Conservation (phyloP, 1,140 invertebrate genomes). For the Aphis craccivora region DNA sequence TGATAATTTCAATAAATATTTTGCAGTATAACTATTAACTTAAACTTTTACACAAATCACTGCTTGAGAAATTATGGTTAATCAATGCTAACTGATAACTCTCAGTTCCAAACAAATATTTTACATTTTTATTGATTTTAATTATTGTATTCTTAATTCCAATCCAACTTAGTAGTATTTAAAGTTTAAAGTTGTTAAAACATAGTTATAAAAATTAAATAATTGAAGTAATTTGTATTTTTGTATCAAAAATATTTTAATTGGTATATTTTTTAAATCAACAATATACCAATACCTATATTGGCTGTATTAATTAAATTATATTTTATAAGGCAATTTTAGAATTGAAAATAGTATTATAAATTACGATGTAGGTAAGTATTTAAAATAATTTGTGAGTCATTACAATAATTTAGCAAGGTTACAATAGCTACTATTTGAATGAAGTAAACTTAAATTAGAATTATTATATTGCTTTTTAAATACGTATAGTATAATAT, state of each 20-base stretch:
- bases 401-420: not conserved
- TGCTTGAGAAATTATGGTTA: not conserved
- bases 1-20: not conserved
- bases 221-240: not conserved
- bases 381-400: not conserved
- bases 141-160: not conserved
- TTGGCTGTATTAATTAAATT: not conserved
- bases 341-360: not conserved
- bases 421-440: not conserved
- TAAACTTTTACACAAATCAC: not conserved
- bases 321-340: not conserved
- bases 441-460: too few relatives aligned
- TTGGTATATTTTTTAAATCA: not conserved
- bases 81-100: not conserved
- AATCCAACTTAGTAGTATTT: not conserved
- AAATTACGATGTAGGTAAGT: not conserved
- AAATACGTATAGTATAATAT: not conserved
- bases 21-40: not conserved
- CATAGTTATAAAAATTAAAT: not conserved
- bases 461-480: not conserved
- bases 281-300: not conserved
- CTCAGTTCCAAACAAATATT: not conserved
- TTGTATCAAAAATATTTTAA: not conserved
- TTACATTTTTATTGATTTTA: not conserved
- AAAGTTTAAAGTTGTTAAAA: constrained; percentile 5